These are phyloP conservation scores for Dascillus cervinus DNA, from an alignment of 2,888 invertebrate genomes.

Conservation along the genomic window DNA sequence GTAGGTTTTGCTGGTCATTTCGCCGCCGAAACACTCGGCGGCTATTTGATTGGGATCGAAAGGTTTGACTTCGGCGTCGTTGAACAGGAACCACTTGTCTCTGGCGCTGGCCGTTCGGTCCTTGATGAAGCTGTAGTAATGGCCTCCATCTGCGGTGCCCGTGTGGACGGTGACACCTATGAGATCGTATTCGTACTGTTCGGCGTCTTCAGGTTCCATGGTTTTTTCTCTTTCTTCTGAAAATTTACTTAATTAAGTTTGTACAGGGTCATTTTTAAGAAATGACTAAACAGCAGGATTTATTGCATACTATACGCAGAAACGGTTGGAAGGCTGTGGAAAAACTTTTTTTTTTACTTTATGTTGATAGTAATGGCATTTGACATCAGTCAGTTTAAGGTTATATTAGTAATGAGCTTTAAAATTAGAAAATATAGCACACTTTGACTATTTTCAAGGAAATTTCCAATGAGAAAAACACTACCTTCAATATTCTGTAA, in stretches of 20 bases:
- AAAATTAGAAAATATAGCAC: too few species aligned
- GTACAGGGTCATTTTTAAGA: not conserved
- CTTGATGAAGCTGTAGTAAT: slow-evolving; percentile 92
- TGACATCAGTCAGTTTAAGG: too few species aligned
- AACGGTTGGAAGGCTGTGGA: too few species aligned
- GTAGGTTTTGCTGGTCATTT: slow-evolving; percentile 96
- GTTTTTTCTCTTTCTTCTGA: slow-evolving; percentile 57
- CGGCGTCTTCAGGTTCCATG: slow-evolving; percentile 44
- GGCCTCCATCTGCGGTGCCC: slow-evolving; percentile 96
- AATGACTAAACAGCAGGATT: too few species aligned
- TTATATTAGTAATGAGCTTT: too few species aligned
- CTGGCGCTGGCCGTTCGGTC: slow-evolving; percentile 67
- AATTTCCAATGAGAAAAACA: too few species aligned
- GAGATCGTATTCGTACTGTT: slow-evolving; percentile 63
- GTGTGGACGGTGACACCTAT: slow-evolving; percentile 92
- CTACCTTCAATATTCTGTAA: too few species aligned
- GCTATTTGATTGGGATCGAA: slow-evolving; percentile 94
- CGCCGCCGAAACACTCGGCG: slow-evolving; percentile 93
- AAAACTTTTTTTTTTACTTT: too few species aligned
- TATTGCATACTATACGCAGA: too few species aligned
- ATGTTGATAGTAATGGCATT: too few species aligned
- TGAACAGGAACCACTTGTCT: slow-evolving; percentile 90
- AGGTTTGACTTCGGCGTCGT: slow-evolving; percentile 89
- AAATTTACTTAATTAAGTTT: not conserved
- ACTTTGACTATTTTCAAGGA: too few species aligned